These are phyloP conservation scores for Varanus salvator DNA, from an alignment of 2,113 vertebrate species.

Conservation along the genomic window DNA sequence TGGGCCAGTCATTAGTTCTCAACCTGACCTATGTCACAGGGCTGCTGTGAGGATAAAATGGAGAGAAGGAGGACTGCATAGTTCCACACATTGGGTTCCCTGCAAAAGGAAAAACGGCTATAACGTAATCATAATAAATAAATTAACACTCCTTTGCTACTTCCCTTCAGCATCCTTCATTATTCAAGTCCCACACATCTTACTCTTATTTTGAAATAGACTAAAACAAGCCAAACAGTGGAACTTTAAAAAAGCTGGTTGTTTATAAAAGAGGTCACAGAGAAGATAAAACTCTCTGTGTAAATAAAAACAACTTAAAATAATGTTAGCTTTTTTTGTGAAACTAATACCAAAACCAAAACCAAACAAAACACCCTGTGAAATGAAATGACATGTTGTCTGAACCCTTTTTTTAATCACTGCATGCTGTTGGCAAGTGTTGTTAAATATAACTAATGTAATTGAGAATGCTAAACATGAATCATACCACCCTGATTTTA, in stretches of 20 bases:
- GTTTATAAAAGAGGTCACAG: background rate
- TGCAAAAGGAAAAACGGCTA: no score
- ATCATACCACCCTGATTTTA: background rate
- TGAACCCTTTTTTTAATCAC: slow-evolving; percentile 21
- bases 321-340: slow-evolving; percentile 28
- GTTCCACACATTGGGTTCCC: no score
- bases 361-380: background rate
- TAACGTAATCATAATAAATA: no score
- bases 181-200: slow-evolving; percentile 42
- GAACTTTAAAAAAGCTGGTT: slow-evolving; percentile 19
- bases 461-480: slow-evolving; percentile 38
- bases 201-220: slow-evolving; percentile 6
- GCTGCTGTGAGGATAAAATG: no score
- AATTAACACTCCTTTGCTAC: slow-evolving; percentile 13
- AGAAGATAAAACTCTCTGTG: background rate
- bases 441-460: slow-evolving; percentile 39
- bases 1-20: no score
- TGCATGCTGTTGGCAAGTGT: slow-evolving; percentile 16
- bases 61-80: no score
- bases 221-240: slow-evolving; percentile 33
- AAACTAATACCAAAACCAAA: slow-evolving; percentile 2
- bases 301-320: slow-evolving; percentile 34
- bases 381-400: slow-evolving; percentile 12
- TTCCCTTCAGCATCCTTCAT: background rate
- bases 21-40: no score